Percentiles rank a stretch among this genome's conserved stretches.
phyloP scores from a whole-genome alignment of 2,888 invertebrate species.

The Antheraea assamensis region DNA sequence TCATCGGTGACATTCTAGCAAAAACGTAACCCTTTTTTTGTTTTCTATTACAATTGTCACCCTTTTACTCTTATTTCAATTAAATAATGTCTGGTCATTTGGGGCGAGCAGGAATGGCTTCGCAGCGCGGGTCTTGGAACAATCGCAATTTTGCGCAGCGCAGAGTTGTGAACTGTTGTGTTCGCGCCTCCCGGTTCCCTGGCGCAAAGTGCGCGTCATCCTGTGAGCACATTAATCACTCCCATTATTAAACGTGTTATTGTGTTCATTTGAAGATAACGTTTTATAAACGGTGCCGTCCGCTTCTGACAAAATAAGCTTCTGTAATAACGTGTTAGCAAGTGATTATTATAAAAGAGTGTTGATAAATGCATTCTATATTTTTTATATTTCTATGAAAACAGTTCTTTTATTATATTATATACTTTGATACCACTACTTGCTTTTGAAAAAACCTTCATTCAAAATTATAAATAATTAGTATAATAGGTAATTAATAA shows the following conservation, averaged over 20 bases:
- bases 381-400: conserved; percentile 19
- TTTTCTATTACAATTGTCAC: conserved; percentile 81
- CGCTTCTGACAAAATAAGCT: conserved; percentile 77
- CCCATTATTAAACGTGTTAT: conserved; percentile 81
- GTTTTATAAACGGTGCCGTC: conserved; percentile 81
- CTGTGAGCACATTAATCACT: conserved; percentile 79
- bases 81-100: conserved; percentile 83
- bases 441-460: neutral
- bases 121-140: conserved; percentile 34
- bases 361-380: conserved; percentile 65
- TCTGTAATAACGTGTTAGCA: conserved; percentile 78
- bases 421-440: neutral
- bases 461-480: no score
- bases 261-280: conserved; percentile 81
- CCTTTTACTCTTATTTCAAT: conserved; percentile 81
- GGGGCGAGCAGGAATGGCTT: conserved; percentile 57
- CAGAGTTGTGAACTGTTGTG: conserved; percentile 44
- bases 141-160: conserved; percentile 26
- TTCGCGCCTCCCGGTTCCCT: conserved; percentile 71
- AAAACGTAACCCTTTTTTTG: conserved; percentile 76
- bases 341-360: conserved; percentile 58
- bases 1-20: conserved; percentile 68
- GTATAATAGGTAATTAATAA: no score
- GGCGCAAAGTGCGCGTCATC: conserved; percentile 77
- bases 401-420: neutral